Base-by-base conservation (phyloP, 2,113 vertebrate species). In the Falcunculus frontatus region DNA sequence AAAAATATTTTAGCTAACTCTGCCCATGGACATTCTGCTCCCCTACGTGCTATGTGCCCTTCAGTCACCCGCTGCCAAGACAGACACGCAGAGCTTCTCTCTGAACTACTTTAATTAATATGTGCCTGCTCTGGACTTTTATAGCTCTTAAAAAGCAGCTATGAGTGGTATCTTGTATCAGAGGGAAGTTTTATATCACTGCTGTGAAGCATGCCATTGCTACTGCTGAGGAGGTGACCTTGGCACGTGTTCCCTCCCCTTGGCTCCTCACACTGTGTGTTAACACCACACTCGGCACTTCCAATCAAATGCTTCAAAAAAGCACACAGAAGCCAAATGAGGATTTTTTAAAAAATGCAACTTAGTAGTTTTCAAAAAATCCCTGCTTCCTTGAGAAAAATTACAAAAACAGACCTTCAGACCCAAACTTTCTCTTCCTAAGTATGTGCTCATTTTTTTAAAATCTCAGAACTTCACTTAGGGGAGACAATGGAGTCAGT, bases 231-330 rank as follows among this genome's bases (percentile, higher is more conserved):
- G 89, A 91, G 74, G 77, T 95, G 77, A 89, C 93, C 92, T 91
- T 91, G 93, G 91, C 75, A 49, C 9, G 1, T 44, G 68, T 82
- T 88, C 30, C 25, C 63, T 91, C 50, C 59, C 55, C 84, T 95
- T 94, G 5, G 3, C 90, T 97, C 84, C 77, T 90, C 23, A 25
- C 57, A 7, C 49, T 46, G 10, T 44, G 79, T 93, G 91, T 95
- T 77, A 94, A 62, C 73, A 37, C 10, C 15, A 32, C 17, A 11
- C 79, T 98, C 94, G 59, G 65, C 94, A 95, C 75, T 88, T 84
- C 82, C 73, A 60, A 8, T 91, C 95, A 92, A 97, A 92, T 69
- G 72, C 88, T 95, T 97, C 84, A 93, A 62, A 82, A 93, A 94
- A 95, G 84, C 82, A 27, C 84, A 91, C 64, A 55, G 46, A 78